Base-by-base conservation (phyloP, 2,888 invertebrate species). In the Disparrhopalites patrizii region DNA sequence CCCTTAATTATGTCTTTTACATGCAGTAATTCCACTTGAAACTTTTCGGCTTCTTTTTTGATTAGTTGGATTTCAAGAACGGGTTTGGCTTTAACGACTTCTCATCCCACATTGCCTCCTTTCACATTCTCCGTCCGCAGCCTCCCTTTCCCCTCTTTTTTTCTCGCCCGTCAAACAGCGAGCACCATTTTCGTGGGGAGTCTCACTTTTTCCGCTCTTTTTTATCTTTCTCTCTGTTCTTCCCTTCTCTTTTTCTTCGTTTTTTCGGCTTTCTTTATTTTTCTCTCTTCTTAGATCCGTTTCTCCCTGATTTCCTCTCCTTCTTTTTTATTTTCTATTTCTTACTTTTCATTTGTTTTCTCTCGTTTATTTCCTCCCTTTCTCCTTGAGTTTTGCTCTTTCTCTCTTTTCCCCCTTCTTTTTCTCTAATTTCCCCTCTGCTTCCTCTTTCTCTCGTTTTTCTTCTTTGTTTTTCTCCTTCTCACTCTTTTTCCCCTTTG, bases 21-120 rank as follows among this genome's bases (percentile, higher is more conserved):
- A 43, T 58, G 58, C 4, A 58, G 43, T 58, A 58, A 58, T 58
- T 58, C 58, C 58, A 36, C 43, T 40, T 58, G 58, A 58, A 28
- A 27, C 43, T 50, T 47, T 61, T 61, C 60, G 60, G 60, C 60
- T 50, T 61, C 60, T 61, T 61, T 47, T 61, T 61, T 61, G 60
- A 61, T 61, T 61, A 61, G 60, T n/a, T 61, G 50, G 31, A 50
- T 28, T 61, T 50, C 25, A n/a, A 58, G 43, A 58, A 58, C 33
- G 60, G 50, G 60, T 61, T 60, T 60, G 30, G 50, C 60, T 60
- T 60, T 60, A 43, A 58, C 56, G 56, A 38, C 56, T 33, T 5
- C 47, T 20, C 47, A 47, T 47, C 47, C 47, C 20, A 47, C 47
- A 47, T 47, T n/a, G 43, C 20, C 20, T 47, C 20, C 47, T 13